Evolutionary conservation across 1,140 invertebrate species (phyloP), one percentile per base, ranked within the genome.

Genomic region (Micrasema minimum): DNA sequence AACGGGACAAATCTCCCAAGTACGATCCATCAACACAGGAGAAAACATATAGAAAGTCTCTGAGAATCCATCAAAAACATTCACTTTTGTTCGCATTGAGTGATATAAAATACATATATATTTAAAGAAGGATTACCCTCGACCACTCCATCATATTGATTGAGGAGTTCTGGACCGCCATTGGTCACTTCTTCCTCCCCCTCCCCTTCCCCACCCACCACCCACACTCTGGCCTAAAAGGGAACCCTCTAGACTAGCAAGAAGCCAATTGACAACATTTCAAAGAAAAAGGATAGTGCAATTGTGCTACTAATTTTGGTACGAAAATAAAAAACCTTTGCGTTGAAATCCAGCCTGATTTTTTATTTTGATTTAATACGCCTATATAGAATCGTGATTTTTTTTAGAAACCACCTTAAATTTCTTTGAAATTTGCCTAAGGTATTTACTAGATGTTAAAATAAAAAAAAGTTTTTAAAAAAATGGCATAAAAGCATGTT

Each of bases 61-160:
- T 16, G 26, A 26, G 43, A 64, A 72, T 72, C 71, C 66, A 72
- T 72, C 66, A 72, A 72, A 64, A 72, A 68, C 71, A 67, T 72
- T 72, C 71, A 72, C 71, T 72, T 72, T 72, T 72, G 71, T 72
- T 72, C 59, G 71, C 66, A 66, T 53, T 59, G 70, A 72, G 55
- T 72, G 62, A 72, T 67, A 72, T 75, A 75, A 62, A 66, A 72
- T 75, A 68, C 68, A 69, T 68, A 68, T 75, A 72, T 71, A 75
- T 75, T 75, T 75, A 75, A 75, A 75, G 73, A 75, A 72, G 73
- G 69, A 75, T 75, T 75, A 75, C 73, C 69, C 69, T 72, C 73
- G 66, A 22, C 73, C 73, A 75, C 73, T 75, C 73, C 69, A 75
- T 75, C 73, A 75, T 75, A 75, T 75, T 75, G 73, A 75, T 75